Percentiles rank a stretch among this genome's conserved stretches.
phyloP scores from a whole-genome alignment of 2,888 invertebrate genomes.

The Tupiocoris notatus region DNA sequence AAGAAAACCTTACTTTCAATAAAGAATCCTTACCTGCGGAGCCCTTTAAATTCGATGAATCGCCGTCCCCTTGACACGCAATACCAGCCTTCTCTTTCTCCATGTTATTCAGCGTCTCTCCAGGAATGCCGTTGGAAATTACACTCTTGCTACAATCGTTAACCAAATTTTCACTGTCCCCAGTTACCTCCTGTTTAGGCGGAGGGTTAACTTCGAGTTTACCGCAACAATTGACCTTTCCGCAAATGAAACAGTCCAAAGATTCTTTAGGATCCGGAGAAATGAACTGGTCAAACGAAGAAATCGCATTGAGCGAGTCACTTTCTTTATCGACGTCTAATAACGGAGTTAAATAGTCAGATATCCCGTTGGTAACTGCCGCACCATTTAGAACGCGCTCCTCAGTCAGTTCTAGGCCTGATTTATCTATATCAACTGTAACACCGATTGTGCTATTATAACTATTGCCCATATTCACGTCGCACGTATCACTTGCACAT shows the following conservation, averaged over 20 bases:
- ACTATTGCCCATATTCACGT: no score
- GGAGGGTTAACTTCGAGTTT: slow-evolving; percentile 14
- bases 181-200: slow-evolving; percentile 3
- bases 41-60: no score
- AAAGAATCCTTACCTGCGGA: no score
- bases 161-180: not conserved
- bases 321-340: no score
- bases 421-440: not conserved
- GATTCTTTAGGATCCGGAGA: slow-evolving; percentile 10
- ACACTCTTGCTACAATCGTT: not conserved
- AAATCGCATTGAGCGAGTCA: not conserved
- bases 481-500: not conserved
- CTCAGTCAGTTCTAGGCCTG: not conserved
- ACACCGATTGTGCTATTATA: not conserved
- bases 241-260: slow-evolving; percentile 44
- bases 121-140: not conserved
- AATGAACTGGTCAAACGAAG: not conserved
- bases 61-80: no score
- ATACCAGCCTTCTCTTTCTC: no score
- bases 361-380: not conserved
- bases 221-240: slow-evolving; percentile 44
- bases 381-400: not conserved
- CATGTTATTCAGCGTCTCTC: no score
- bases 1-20: no score
- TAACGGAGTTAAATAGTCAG: not conserved